Evolutionary conservation across 1,140 invertebrate species (phyloP).

Genomic region (Drosophila obscura): DNA sequence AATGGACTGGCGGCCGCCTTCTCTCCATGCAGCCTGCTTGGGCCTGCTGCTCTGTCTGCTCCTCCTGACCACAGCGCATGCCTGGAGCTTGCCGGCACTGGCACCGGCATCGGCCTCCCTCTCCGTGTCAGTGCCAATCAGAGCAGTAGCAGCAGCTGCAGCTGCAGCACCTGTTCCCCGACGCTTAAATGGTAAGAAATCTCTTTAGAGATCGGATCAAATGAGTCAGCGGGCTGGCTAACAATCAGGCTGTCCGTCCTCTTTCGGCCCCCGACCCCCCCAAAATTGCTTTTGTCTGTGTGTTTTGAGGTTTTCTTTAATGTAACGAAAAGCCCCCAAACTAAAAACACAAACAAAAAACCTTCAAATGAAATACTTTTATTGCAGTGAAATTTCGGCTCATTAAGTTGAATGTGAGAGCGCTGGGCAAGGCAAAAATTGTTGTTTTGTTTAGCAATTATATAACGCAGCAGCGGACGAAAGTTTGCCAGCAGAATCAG

Average conservation of each 20-base stretch:
- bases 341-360: slow-evolving; percentile 54
- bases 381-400: slow-evolving; percentile 77
- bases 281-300: slow-evolving; percentile 32
- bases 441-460: slow-evolving; percentile 58
- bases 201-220: slow-evolving; percentile 11
- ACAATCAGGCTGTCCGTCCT: neutral
- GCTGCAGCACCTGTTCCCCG: slow-evolving; percentile 37
- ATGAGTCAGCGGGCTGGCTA: neutral
- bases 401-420: slow-evolving; percentile 75
- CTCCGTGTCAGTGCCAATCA: neutral
- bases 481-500: slow-evolving; percentile 44
- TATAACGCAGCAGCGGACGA: slow-evolving; percentile 51
- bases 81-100: slow-evolving; percentile 61
- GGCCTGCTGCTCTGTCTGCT: slow-evolving; percentile 50
- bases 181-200: slow-evolving; percentile 73
- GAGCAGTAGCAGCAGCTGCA: neutral
- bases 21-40: slow-evolving; percentile 17
- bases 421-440: slow-evolving; percentile 21
- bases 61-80: slow-evolving; percentile 33
- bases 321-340: slow-evolving; percentile 33
- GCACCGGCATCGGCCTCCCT: neutral
- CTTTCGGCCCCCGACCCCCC: neutral
- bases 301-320: slow-evolving; percentile 16
- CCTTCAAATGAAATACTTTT: slow-evolving; percentile 60
- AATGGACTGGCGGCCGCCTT: slow-evolving; percentile 65